These are phyloP conservation scores for Sminthurides aquaticus DNA, from an alignment of 2,888 invertebrate genomes.

Conservation along the genomic window DNA sequence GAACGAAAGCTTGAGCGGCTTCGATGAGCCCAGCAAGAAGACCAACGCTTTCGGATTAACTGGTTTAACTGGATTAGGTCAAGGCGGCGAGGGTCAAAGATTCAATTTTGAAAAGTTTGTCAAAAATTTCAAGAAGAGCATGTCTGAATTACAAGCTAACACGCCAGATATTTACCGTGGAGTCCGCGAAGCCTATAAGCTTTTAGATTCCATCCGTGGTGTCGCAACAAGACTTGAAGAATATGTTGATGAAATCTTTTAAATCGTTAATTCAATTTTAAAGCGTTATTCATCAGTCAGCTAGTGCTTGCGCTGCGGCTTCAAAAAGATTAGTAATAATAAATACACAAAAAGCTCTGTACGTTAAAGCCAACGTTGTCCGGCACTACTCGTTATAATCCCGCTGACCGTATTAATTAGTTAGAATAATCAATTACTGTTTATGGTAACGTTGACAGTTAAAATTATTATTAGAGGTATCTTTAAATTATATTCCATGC, in stretches of 20 bases:
- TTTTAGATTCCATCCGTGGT: slow-evolving; percentile 7
- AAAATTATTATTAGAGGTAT: background rate
- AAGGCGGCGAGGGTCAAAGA: background rate
- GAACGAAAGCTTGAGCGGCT: slow-evolving; percentile 19
- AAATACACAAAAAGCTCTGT: no score
- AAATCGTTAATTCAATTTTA: background rate
- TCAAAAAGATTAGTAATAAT: no score
- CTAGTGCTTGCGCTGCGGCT: no score
- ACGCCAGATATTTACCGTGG: slow-evolving; percentile 21
- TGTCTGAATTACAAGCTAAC: slow-evolving; percentile 16
- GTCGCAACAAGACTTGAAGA: slow-evolving; percentile 12
- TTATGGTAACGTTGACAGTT: no score
- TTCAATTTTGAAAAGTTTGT: slow-evolving; percentile 18
- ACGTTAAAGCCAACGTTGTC: no score
- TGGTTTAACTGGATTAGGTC: background rate
- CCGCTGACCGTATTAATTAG: no score
- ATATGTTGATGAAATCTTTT: slow-evolving; percentile 4
- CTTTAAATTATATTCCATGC: background rate
- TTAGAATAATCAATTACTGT: no score
- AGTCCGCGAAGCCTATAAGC: slow-evolving; percentile 14
- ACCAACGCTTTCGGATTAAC: background rate
- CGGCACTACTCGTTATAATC: no score
- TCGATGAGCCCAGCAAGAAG: slow-evolving; percentile 4
- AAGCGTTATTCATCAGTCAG: background rate
- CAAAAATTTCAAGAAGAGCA: slow-evolving; percentile 17